phyloP scores from a whole-genome alignment of 2,888 invertebrate genomes.

The Nasonovia ribisnigri region DNA sequence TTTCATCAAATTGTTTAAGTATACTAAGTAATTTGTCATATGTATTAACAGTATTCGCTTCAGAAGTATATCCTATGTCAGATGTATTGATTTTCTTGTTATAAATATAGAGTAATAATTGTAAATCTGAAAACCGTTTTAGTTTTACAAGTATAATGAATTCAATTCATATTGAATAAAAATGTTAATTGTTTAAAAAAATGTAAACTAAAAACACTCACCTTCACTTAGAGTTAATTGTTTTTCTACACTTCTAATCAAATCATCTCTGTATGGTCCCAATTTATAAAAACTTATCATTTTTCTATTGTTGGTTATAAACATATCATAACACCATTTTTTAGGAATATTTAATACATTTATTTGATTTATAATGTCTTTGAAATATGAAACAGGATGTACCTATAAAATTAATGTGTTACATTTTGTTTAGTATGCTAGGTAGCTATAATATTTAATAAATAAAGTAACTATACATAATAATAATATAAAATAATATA shows the following conservation, averaged over 20 bases:
- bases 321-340: background rate
- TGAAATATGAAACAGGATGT: background rate
- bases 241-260: background rate
- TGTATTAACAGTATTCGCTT: background rate
- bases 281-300: slow-evolving; percentile 1
- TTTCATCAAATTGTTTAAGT: slow-evolving; percentile 19
- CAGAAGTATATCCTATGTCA: background rate
- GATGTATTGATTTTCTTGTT: background rate
- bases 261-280: background rate
- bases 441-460: background rate
- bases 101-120: background rate
- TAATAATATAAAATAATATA: background rate
- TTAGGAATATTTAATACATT: background rate
- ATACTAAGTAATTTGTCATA: background rate
- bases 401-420: slow-evolving; percentile 2
- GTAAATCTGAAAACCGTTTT: background rate
- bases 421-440: background rate
- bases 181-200: background rate
- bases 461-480: too few species aligned
- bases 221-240: background rate
- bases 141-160: background rate
- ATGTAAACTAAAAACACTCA: background rate
- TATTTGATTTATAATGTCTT: background rate
- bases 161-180: background rate
- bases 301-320: background rate